Evolutionary conservation across 2,797 vertebrate genomes (phyloP), one percentile per base, ranked within the genome.

Genomic region (Lutjanus campechanus): DNA sequence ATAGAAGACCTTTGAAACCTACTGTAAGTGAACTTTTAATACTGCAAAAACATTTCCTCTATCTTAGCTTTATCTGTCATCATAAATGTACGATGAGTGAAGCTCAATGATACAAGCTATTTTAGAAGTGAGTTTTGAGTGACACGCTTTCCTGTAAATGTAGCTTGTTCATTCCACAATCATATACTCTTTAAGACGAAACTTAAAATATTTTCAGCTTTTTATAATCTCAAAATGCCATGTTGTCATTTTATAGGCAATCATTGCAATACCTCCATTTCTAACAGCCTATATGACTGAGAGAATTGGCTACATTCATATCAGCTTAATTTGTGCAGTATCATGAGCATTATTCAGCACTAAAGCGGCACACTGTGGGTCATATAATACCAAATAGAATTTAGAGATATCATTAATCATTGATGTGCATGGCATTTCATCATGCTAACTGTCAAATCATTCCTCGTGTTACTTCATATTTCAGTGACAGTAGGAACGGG

Each of bases 81-180:
- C n/a, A 44, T 53, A 25, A 2, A 62, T 78, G 49, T 29, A 41
- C n/a, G 8, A 62, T 65, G 41, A 66, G 43, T 70, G 11, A 10
- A 53, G 29, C 41, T 55, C 43, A 43, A 71, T 58, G 46, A 77
- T 25, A 49, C 70, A 82, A 86, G 68, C 41, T 20, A 56, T 56
- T 77, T 75, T 19, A 53, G 56, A 70, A 73, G 43, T n/a, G 49
- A 76, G 12, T 73, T 72, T 77, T 50, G 5, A 74, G 51, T 66
- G 53, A 69, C 49, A 69, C 60, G 40, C 71, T 73, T 73, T 88
- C 70, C 79, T 91, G 84, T 90, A 83, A 81, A 91, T 74, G 85
- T 83, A 19, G 85, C 79, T 78, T 29, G n/a, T 50, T 71, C 29
- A 53, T 68, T 74, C 41, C 74, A 64, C 66, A 67, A 25, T 65